A percentile compares a stretch with the other conserved stretches of the same genome.
Evolutionary conservation across 1,140 invertebrate genomes (phyloP).

Genomic region (Pantala flavescens): DNA sequence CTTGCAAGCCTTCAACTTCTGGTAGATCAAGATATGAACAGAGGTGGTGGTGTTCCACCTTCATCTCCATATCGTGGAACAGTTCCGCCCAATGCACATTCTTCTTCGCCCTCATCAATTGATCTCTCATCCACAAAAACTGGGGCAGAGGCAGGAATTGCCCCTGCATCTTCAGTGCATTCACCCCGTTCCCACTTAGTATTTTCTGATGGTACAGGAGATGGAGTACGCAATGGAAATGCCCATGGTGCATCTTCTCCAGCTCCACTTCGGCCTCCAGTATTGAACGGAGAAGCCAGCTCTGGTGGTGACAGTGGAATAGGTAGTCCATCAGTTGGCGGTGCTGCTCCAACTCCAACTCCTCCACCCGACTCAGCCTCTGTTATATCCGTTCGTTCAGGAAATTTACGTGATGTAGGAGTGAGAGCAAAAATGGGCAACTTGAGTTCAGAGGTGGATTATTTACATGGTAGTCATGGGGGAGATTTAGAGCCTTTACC

Average conservation of each 20-base stretch:
- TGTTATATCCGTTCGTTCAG: neutral
- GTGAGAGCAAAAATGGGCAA: neutral
- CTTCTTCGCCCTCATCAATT: neutral
- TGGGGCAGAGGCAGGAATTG: neutral
- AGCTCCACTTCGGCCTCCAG: neutral
- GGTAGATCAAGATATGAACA: conserved; percentile 21
- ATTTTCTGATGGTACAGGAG: neutral
- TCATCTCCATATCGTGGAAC: neutral
- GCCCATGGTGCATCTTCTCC: neutral
- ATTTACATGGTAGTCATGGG: neutral
- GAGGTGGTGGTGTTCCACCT: conserved; percentile 13
- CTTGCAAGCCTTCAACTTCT: conserved; percentile 21
- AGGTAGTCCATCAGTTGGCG: conserved; percentile 14
- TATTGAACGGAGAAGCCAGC: conserved; percentile 20
- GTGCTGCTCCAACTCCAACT: neutral
- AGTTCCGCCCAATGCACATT: neutral
- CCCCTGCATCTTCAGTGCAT: neutral
- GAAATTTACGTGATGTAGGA: neutral
- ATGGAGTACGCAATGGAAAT: neutral
- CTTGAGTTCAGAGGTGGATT: neutral
- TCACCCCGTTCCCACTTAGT: neutral
- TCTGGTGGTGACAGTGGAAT: conserved; percentile 19
- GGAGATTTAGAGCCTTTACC: neutral
- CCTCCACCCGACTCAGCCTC: neutral
- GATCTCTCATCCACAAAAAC: neutral